Conservation (phyloP, 2,888 invertebrate species). For the Diplazon laetatorius region DNA sequence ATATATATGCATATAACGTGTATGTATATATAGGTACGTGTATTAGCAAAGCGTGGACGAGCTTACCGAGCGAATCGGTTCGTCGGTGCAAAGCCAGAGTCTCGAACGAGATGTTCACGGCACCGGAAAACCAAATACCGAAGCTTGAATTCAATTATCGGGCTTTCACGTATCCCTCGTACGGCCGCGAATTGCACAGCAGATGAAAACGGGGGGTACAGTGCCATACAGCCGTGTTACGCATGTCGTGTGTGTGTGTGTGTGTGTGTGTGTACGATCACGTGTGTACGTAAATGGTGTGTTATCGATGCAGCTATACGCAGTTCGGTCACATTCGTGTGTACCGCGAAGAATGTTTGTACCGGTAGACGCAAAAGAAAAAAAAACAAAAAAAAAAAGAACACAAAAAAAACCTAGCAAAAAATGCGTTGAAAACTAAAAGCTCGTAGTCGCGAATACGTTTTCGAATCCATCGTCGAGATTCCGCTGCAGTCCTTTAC, state of each 20-base stretch:
- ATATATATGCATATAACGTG: constrained; percentile 22
- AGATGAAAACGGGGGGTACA: constrained; percentile 51
- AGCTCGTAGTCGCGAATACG: background rate
- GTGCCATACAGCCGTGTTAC: constrained; percentile 12
- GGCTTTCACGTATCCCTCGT: constrained; percentile 49
- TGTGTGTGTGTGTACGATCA: constrained; percentile 32
- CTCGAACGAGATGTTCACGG: constrained; percentile 67
- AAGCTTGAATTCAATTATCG: constrained; percentile 68
- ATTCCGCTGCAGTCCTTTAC: background rate
- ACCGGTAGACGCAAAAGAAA: constrained; percentile 5
- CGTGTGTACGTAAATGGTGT: constrained; percentile 27
- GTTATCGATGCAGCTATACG: constrained; percentile 18
- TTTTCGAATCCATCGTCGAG: background rate
- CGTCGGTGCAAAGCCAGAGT: constrained; percentile 53
- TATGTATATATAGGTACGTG: constrained; percentile 24
- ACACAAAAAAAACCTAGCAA: too few relatives aligned
- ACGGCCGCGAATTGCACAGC: constrained; percentile 55
- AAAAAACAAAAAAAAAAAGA: too few relatives aligned
- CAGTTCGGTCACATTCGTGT: background rate
- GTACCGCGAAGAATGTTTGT: background rate
- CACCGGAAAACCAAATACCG: constrained; percentile 69
- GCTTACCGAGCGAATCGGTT: constrained; percentile 55
- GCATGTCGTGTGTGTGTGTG: constrained; percentile 26
- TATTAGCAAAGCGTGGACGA: constrained; percentile 61
- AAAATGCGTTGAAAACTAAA: constrained; percentile 13